A percentile compares a stretch with the other conserved stretches of the same genome.
Evolutionary conservation across 2,797 vertebrate genomes (phyloP).

Genomic region (Diplodus puntazzo): DNA sequence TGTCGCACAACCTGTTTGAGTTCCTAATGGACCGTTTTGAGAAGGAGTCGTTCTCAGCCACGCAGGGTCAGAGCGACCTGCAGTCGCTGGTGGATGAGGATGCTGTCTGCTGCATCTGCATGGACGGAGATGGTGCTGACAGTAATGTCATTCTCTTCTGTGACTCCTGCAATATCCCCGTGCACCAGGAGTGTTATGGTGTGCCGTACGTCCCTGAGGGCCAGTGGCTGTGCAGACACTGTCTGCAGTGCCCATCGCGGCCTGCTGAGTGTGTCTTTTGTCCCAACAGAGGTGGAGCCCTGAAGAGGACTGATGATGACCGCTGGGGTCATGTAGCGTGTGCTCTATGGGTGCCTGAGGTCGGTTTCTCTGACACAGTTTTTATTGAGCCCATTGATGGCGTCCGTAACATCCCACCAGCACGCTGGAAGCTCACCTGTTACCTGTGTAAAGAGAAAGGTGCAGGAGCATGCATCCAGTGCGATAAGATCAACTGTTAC

Average conservation of each 20-base stretch:
- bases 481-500: slow-evolving; percentile 97
- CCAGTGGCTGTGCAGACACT: slow-evolving; percentile 97
- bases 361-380: slow-evolving; percentile 96
- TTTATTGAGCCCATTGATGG: slow-evolving; percentile 99
- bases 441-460: slow-evolving; percentile 98
- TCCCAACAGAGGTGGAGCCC: slow-evolving; percentile 96
- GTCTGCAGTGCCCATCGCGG: slow-evolving; percentile 91
- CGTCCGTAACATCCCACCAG: slow-evolving; percentile 95
- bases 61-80: slow-evolving; percentile 91
- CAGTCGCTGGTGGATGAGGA: slow-evolving; percentile 96
- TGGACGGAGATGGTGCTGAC: slow-evolving; percentile 98
- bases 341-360: slow-evolving; percentile 98
- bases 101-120: slow-evolving; percentile 98
- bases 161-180: slow-evolving; percentile 96
- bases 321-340: slow-evolving; percentile 98
- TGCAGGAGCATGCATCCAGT: slow-evolving; percentile 97
- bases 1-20: slow-evolving; percentile 96
- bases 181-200: slow-evolving; percentile 99
- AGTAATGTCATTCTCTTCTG: slow-evolving; percentile 98
- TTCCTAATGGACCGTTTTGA: slow-evolving; percentile 99
- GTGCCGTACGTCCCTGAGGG: slow-evolving; percentile 98
- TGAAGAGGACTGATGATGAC: slow-evolving; percentile 97
- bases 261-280: slow-evolving; percentile 95
- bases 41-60: slow-evolving; percentile 93
- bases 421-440: slow-evolving; percentile 98